Conservation (phyloP, 2,888 invertebrate genomes). For the Ceriagrion tenellum region DNA sequence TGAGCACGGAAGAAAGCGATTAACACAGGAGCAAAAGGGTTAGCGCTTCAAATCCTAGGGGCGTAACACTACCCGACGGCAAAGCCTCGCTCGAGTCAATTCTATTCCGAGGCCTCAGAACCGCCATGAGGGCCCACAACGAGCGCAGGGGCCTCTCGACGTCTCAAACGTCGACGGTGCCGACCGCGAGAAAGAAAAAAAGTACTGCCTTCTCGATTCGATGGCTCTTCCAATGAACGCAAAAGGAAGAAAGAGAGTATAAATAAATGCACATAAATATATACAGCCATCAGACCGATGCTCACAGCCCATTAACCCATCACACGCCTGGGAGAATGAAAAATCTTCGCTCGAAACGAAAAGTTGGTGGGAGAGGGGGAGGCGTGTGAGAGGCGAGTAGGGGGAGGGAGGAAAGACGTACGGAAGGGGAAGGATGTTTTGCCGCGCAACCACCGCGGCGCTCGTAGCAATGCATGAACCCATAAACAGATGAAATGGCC, state of each 20-base stretch:
- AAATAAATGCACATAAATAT: constrained; percentile 36
- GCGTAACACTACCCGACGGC: too few species aligned
- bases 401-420: too few species aligned
- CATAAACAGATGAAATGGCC: constrained; percentile 24
- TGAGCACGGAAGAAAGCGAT: too few species aligned
- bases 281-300: constrained; percentile 38
- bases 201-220: background rate
- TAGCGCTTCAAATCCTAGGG: too few species aligned
- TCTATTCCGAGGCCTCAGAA: too few species aligned
- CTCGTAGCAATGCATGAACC: constrained; percentile 40
- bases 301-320: constrained; percentile 58
- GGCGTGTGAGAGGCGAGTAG: background rate
- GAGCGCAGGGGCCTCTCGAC: too few species aligned
- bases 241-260: constrained; percentile 25
- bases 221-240: constrained; percentile 43
- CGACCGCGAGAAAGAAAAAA: background rate
- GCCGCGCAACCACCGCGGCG: background rate
- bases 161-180: background rate
- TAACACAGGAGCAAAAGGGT: too few species aligned
- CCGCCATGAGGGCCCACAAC: too few species aligned
- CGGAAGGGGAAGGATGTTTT: too few species aligned
- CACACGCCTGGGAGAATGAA: constrained; percentile 51
- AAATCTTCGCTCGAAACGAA: background rate
- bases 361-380: background rate
- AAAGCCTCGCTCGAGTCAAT: too few species aligned